Base-by-base conservation (phyloP, 2,888 invertebrate genomes). In the Gymnocheta viridis region DNA sequence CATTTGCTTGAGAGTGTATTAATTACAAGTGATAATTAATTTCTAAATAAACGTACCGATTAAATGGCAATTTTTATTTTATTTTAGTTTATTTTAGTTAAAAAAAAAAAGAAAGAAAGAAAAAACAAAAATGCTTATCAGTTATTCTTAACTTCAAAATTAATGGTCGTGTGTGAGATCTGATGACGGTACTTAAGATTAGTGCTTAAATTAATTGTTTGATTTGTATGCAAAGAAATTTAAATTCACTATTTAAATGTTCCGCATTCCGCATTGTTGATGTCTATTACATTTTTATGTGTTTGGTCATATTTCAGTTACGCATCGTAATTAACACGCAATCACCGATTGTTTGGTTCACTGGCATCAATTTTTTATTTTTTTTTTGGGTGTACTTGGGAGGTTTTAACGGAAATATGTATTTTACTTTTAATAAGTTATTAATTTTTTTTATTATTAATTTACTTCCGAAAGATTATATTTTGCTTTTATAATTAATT, bases 241-340 rank as follows among this genome's bases (percentile, higher is more conserved):
- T 32, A 12, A 64, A 66, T 27, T 62, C 14, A 22, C 19, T 47
- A 19, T 54, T 32, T 38, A 22, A 56, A 47, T 58, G 47, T 81
- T 81, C 80, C 80, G 80, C 80, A 81, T 81, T 79, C 79, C 72
- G n/a, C n/a, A n/a, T 10, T 58, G 44, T 1, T 22, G 29, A 27
- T 19, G 41, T 56, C 32, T 58, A 22, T 22, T 41, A 17, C 27
- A 12, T 14, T 38, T 17, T 17, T 17, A 6, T 32, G 22, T 58
- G 3, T 24, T 22, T 14, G 38, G 17, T 49, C 44, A 17, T 73
- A 64, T 38, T 79, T 81, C 58, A 51, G 67, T 81, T 67, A 81
- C 80, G 80, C 79, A 79, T 66, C 24, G 79, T 56, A 79, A 66
- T 79, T 64, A 47, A 47, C 79, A 79, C 72, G 79, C 70, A 51